These are phyloP conservation scores for Agrochola lychnidis DNA, from an alignment of 2,888 invertebrate species.

Conservation along the genomic window DNA sequence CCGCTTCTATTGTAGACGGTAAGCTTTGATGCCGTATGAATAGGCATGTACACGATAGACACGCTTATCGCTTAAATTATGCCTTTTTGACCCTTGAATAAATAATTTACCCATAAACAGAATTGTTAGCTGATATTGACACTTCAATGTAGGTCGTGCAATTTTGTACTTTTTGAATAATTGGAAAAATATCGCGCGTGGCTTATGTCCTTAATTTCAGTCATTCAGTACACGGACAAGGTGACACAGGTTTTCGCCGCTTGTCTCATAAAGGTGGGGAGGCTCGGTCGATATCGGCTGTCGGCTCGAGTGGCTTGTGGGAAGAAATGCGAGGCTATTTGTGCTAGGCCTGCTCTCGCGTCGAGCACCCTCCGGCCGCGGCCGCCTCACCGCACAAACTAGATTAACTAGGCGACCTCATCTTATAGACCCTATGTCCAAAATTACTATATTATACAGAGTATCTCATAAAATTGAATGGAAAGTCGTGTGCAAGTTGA, in stretches of 20 bases:
- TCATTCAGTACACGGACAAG: slow-evolving; percentile 54
- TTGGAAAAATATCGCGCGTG: slow-evolving; percentile 50
- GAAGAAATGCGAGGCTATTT: slow-evolving; percentile 87
- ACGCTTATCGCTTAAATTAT: slow-evolving; percentile 31
- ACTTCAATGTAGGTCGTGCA: neutral
- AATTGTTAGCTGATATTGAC: slow-evolving; percentile 7
- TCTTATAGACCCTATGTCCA: slow-evolving; percentile 72
- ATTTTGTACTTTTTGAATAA: slow-evolving; percentile 16
- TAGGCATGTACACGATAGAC: slow-evolving; percentile 33
- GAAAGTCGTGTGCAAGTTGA: slow-evolving; percentile 45
- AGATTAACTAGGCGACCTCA: slow-evolving; percentile 83
- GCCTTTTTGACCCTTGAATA: slow-evolving; percentile 16
- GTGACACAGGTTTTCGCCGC: slow-evolving; percentile 74
- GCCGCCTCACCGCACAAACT: slow-evolving; percentile 76
- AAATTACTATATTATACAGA: slow-evolving; percentile 70
- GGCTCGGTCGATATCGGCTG: slow-evolving; percentile 81
- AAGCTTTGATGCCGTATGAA: slow-evolving; percentile 50
- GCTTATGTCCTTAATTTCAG: slow-evolving; percentile 55
- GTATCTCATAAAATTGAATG: slow-evolving; percentile 54
- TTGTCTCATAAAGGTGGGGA: slow-evolving; percentile 80
- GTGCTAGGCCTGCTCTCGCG: slow-evolving; percentile 75
- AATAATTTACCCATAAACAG: slow-evolving; percentile 26
- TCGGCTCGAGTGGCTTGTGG: slow-evolving; percentile 81
- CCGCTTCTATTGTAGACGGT: slow-evolving; percentile 57
- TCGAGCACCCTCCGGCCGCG: slow-evolving; percentile 78